Conservation (phyloP, 2,797 vertebrate species). For the Danio choprae region DNA sequence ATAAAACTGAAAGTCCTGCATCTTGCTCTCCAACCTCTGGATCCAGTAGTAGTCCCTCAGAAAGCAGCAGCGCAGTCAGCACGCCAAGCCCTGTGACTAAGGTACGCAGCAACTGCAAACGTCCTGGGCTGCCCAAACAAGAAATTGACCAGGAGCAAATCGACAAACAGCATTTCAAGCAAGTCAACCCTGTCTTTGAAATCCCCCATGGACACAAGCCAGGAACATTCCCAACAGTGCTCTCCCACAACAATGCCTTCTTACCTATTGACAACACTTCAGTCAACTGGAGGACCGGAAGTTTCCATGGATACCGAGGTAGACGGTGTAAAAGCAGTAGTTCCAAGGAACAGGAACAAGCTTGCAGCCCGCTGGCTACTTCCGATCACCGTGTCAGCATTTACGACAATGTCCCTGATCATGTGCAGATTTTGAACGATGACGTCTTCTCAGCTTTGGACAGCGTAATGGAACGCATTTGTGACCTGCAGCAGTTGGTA, state of each 20-base stretch:
- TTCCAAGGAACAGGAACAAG: constrained; percentile 57
- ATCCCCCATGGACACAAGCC: constrained; percentile 86
- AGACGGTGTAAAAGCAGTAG: constrained; percentile 60
- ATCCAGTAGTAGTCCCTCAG: constrained; percentile 77
- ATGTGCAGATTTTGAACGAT: constrained; percentile 67
- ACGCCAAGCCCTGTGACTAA: constrained; percentile 79
- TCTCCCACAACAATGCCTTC: constrained; percentile 72
- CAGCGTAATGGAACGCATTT: constrained; percentile 83
- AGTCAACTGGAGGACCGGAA: constrained; percentile 87
- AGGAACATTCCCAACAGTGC: constrained; percentile 86
- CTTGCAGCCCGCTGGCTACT: constrained; percentile 34
- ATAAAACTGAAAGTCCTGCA: constrained; percentile 63
- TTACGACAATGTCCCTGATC: constrained; percentile 86
- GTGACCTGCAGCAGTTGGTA: constrained; percentile 82
- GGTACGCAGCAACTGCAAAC: constrained; percentile 77
- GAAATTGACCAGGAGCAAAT: constrained; percentile 39
- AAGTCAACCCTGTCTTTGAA: constrained; percentile 76
- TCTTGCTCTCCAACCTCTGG: constrained; percentile 72
- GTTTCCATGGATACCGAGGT: constrained; percentile 82
- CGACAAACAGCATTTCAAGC: constrained; percentile 71
- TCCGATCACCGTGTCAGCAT: constrained; percentile 79
- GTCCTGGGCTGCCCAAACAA: constrained; percentile 51
- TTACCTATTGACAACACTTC: constrained; percentile 72
- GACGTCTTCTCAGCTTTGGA: constrained; percentile 87
- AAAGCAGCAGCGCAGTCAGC: constrained; percentile 80